Conservation (phyloP, 1,140 invertebrate species). For the Neotoxoptera formosana region DNA sequence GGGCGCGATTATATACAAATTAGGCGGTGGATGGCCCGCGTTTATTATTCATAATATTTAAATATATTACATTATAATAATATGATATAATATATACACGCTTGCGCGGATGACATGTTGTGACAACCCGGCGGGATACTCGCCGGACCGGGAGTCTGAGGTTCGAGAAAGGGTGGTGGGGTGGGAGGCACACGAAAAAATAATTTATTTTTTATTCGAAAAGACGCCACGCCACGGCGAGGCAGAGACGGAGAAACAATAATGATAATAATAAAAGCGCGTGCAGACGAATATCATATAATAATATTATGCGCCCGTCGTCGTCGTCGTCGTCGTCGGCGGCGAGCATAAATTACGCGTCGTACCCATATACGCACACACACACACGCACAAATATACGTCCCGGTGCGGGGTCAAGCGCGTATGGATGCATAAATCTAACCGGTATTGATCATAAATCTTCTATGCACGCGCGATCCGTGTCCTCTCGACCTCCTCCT, state of each 20-base stretch:
- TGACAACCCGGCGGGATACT: conserved; percentile 53
- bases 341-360: conserved; percentile 53
- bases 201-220: conserved; percentile 23
- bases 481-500: background rate
- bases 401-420: conserved; percentile 37
- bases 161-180: background rate
- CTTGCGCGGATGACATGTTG: conserved; percentile 44
- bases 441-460: conserved; percentile 57
- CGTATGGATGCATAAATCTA: conserved; percentile 55
- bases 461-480: background rate
- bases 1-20: conserved; percentile 44
- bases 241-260: conserved; percentile 38
- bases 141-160: background rate
- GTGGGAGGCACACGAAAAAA: background rate
- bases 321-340: conserved; percentile 5
- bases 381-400: background rate
- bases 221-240: conserved; percentile 31
- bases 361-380: background rate
- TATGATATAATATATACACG: background rate
- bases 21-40: background rate
- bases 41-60: conserved; percentile 44
- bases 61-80: background rate
- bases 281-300: conserved; percentile 18
- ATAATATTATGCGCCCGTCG: background rate
- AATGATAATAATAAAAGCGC: conserved; percentile 21